Base-by-base conservation (phyloP, 2,797 vertebrate genomes). In the Betta splendens region DNA sequence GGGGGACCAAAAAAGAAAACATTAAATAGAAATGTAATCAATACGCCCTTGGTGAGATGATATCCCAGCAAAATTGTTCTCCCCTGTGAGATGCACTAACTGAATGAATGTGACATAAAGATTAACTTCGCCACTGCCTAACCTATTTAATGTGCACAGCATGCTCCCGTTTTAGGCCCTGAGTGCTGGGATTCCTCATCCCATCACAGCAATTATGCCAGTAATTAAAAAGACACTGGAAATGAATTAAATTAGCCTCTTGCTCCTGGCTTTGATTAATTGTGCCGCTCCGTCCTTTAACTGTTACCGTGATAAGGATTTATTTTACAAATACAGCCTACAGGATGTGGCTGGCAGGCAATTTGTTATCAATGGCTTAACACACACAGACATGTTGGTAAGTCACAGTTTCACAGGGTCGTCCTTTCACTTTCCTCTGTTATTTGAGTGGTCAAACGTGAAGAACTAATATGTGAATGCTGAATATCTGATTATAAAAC, bases 161-260 rank as follows among this genome's bases (percentile, higher is more conserved):
- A 5, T 5, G 47, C 48, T 75, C 63, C 69, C 7, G 3, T 58
- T 82, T 73, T 65, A 74, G 75, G 70, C 75, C 64, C 40, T 25
- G 52, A 65, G 66, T 53, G 51, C 73, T 61, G 70, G 72, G 75
- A 82, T 60, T 72, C 70, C 67, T 77, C 62, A 56, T 83, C 83
- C 75, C 75, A 74, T 83, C 70, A 38, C 58, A 61, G 72, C 68
- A 73, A 87, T 89, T 84, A 85, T 66, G 59, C n/a, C 9, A 3
- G 68, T 87, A 88, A 90, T 89, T 89, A 88, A 88, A 89, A 81
- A 77, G 79, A 79, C 53, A 71, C 73, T 72, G 73, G 85, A 87
- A 86, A 75, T 65, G 23, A 84, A 89, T 88, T 81, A 49, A 83
- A 87, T 88, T 84, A 80, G 31, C 72, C 54, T 36, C 66, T 76